These are phyloP conservation scores for Onchidella celtica DNA, from an alignment of 2,888 invertebrate species.

Conservation along the genomic window DNA sequence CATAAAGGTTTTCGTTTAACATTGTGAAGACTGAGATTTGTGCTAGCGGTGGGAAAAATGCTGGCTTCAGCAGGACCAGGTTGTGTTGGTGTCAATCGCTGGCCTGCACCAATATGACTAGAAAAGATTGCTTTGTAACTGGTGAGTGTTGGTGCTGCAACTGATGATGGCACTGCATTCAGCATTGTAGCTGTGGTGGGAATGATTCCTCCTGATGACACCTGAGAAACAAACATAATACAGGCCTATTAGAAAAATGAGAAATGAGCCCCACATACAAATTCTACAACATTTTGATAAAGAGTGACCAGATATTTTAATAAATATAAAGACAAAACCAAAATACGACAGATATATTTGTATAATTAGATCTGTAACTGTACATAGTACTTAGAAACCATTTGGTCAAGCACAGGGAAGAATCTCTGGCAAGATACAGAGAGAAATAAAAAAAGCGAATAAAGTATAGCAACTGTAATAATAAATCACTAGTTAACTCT, in stretches of 20 bases:
- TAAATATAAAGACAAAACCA: no score
- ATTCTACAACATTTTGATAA: no score
- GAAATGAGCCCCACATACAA: no score
- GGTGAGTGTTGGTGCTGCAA: not conserved
- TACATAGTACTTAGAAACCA: no score
- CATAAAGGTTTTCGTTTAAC: not conserved
- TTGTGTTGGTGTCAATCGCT: constrained; percentile 29
- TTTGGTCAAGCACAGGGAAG: no score
- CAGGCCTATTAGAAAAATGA: not conserved
- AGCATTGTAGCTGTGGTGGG: not conserved
- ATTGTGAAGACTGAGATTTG: constrained; percentile 1
- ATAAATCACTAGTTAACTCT: no score
- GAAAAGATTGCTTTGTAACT: constrained; percentile 48
- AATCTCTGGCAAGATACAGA: no score
- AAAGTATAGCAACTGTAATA: no score
- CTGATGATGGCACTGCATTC: not conserved
- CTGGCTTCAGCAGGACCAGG: not conserved
- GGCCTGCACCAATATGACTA: constrained; percentile 47
- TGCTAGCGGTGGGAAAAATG: not conserved
- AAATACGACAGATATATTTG: no score
- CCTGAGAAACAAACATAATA: not conserved
- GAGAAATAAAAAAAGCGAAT: no score
- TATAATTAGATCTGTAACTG: no score
- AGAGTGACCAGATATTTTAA: no score
- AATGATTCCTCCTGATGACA: not conserved